Conservation (phyloP, 2,888 invertebrate species). For the Luperina nickerlii region DNA sequence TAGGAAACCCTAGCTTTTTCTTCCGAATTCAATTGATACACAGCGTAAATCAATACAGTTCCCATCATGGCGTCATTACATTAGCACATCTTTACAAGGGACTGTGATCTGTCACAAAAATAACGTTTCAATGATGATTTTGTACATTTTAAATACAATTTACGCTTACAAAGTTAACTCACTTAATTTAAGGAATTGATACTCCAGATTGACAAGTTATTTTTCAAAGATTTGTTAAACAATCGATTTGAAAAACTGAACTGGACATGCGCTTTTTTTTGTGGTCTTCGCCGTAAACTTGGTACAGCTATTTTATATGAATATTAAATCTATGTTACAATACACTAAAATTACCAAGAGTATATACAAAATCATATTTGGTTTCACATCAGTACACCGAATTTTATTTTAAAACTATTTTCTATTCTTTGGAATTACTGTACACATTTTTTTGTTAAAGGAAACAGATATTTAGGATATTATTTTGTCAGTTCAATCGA, state of each 20-base stretch:
- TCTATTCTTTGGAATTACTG: slow-evolving; percentile 30
- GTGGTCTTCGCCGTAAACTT: slow-evolving; percentile 18
- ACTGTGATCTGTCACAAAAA: slow-evolving; percentile 6
- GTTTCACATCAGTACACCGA: slow-evolving; percentile 71
- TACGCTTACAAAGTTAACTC: slow-evolving; percentile 27
- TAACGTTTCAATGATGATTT: slow-evolving; percentile 14
- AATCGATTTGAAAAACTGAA: not conserved
- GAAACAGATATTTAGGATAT: not conserved
- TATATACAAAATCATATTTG: slow-evolving; percentile 68
- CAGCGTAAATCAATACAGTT: not conserved
- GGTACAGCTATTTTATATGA: slow-evolving; percentile 12
- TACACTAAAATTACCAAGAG: slow-evolving; percentile 57
- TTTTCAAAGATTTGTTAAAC: slow-evolving; percentile 1
- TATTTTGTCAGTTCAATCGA: not conserved
- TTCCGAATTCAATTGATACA: not conserved
- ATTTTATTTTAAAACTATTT: slow-evolving; percentile 45
- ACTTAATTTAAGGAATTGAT: not conserved
- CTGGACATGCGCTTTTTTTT: not conserved
- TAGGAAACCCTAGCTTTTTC: not conserved
- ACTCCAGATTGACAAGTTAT: not conserved
- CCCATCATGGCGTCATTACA: not conserved
- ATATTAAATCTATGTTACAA: slow-evolving; percentile 47
- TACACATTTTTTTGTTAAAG: slow-evolving; percentile 42
- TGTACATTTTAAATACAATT: slow-evolving; percentile 44
- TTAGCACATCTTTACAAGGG: not conserved